Base-by-base conservation (phyloP, 2,113 vertebrate genomes). In the Ceyx margarethae region DNA sequence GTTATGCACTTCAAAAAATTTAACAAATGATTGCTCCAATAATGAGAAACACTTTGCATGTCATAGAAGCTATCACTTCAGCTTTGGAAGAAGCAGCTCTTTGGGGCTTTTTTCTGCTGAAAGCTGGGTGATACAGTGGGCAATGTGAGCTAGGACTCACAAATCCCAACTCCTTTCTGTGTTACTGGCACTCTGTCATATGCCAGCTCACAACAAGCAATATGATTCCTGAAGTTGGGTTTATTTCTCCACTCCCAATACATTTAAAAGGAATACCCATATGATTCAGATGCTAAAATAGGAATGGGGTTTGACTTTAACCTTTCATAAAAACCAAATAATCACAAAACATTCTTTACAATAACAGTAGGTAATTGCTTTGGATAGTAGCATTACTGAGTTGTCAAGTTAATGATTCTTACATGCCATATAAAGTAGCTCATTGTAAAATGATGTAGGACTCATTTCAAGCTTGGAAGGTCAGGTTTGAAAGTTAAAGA, bases 231-330 rank as follows among this genome's bases (percentile, higher is more conserved):
- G 11, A 86, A 83, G 11, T 0, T 81, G 20, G 4, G 26, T 71
- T 43, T 84, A 4, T 86, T 92, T 81, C 61, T 62, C 57, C 37
- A 51, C 13, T 81, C 13, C 28, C 7, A 69, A 46, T 26, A 20
- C 1, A 57, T 33, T 57, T 68, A 5, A 84, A 89, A 81, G 9
- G 40, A 9, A 60, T 56, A 67, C 46, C 12, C 8, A 18, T 45
- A 60, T 54, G 74, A 77, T 64, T 64, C 31, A 86, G 31, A 75
- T 75, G 31, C 14, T 66, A 77, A 87, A 81, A 87, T 72, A 78
- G 4, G 14, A 67, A 72, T 29, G 21, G 19, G 26, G 10, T 77
- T 61, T 66, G n/a, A 50, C 51, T 87, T 85, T 25, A 56, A 54
- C 33, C 54, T 87, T 92, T 64, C 75, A 72, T n/a, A 17, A 84